Conservation (phyloP, 2,888 invertebrate species). For the Plebejus anna region DNA sequence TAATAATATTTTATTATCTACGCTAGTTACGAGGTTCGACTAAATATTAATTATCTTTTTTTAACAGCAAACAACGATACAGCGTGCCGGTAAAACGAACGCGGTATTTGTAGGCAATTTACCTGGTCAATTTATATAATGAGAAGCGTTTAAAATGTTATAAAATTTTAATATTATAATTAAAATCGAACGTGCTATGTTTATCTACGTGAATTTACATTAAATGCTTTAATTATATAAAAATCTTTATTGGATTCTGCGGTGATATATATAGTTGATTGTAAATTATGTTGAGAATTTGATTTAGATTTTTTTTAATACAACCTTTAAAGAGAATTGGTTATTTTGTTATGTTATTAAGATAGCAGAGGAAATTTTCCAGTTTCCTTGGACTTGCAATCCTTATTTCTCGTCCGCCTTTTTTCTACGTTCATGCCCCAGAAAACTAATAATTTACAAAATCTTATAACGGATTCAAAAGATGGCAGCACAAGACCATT, state of each 20-base stretch:
- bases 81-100: background rate
- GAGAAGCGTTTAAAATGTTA: conserved; percentile 18
- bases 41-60: background rate
- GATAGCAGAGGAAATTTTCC: too few relatives aligned
- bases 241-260: background rate
- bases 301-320: too few relatives aligned
- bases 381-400: too few relatives aligned
- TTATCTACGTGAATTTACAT: conserved; percentile 1
- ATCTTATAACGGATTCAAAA: conserved; percentile 1
- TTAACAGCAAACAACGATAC: background rate
- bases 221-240: background rate
- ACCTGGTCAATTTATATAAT: conserved; percentile 10
- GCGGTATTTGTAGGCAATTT: background rate
- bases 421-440: too few relatives aligned
- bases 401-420: too few relatives aligned
- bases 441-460: background rate
- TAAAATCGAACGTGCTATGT: conserved; percentile 11
- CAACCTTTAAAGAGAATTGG: background rate
- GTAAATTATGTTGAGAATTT: background rate
- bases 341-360: too few relatives aligned
- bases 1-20: too few relatives aligned
- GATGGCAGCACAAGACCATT: conserved; percentile 16
- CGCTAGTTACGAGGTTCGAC: too few relatives aligned
- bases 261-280: background rate
- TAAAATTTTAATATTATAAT: conserved; percentile 24